phyloP scores from a whole-genome alignment of 2,797 vertebrate genomes.

The Ficedula albicollis region DNA sequence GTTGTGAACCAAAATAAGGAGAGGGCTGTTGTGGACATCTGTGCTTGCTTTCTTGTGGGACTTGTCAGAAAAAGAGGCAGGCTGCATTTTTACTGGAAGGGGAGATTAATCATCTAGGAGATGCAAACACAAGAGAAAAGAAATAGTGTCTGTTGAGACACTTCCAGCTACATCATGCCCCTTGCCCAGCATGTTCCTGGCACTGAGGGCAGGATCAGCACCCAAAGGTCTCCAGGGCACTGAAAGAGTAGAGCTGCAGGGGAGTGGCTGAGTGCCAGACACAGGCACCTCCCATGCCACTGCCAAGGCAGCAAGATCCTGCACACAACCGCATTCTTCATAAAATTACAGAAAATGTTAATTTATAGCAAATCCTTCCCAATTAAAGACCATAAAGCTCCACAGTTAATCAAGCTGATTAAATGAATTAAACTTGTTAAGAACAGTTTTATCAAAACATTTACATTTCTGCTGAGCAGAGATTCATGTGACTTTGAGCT shows the following conservation, averaged over 20 bases:
- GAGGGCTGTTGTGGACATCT: background rate
- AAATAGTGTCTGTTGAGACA: background rate
- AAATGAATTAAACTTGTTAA: conserved; percentile 50
- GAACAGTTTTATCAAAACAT: conserved; percentile 70
- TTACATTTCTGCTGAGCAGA: conserved; percentile 68
- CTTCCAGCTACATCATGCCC: background rate
- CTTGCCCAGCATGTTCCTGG: background rate
- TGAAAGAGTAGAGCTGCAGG: background rate
- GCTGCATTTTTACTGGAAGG: background rate
- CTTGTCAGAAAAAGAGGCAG: background rate
- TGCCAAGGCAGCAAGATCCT: background rate
- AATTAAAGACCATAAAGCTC: conserved; percentile 1
- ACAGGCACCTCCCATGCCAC: background rate
- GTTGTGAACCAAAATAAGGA: background rate
- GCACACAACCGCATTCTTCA: background rate
- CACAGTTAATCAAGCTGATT: conserved; percentile 53
- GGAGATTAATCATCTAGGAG: background rate
- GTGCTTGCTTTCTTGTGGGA: background rate
- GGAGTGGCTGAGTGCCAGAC: background rate
- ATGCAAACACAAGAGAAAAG: background rate
- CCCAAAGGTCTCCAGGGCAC: background rate
- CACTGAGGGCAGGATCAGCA: background rate
- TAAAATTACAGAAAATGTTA: conserved; percentile 11
- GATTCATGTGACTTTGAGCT: conserved; percentile 50
- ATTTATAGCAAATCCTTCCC: background rate